phyloP scores from a whole-genome alignment of 2,888 invertebrate genomes.

The Phanerotoma sp. region DNA sequence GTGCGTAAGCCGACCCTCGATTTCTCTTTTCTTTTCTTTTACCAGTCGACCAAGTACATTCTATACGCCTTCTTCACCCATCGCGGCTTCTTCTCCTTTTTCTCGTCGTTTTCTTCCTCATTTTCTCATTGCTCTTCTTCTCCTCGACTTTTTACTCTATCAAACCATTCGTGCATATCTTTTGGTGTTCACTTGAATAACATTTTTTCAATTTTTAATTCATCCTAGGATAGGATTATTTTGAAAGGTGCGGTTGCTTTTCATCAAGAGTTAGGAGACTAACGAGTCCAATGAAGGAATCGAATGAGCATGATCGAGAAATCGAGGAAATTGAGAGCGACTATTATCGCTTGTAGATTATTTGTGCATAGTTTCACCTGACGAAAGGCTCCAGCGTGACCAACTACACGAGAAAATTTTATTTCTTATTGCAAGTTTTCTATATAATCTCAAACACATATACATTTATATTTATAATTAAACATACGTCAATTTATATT shows the following conservation, averaged over 20 bases:
- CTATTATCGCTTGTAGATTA: slow-evolving; percentile 18
- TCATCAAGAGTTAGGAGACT: not conserved
- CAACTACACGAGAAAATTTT: slow-evolving; percentile 21
- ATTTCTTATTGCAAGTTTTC: not conserved
- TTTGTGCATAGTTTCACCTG: slow-evolving; percentile 23
- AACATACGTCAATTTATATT: not conserved
- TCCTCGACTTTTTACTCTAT: not conserved
- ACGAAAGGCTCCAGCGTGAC: slow-evolving; percentile 18
- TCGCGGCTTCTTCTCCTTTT: not conserved
- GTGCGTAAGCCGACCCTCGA: slow-evolving; percentile 32
- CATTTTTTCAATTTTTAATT: slow-evolving; percentile 3
- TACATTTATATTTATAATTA: not conserved
- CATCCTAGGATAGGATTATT: slow-evolving; percentile 1
- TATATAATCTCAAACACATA: not conserved
- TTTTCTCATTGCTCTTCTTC: not conserved
- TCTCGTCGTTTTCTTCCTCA: not conserved
- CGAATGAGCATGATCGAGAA: not conserved
- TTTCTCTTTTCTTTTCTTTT: slow-evolving; percentile 41
- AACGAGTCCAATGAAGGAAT: slow-evolving; percentile 7
- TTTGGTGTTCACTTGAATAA: slow-evolving; percentile 3
- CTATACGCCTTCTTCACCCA: not conserved
- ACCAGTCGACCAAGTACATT: slow-evolving; percentile 9
- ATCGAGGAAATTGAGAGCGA: slow-evolving; percentile 14
- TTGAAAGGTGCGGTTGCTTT: not conserved
- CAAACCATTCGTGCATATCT: not conserved